A percentile compares a stretch with the other conserved stretches of the same genome.
Evolutionary conservation across 2,797 vertebrate species (phyloP).

Genomic region (Malacoctenus gilli): DNA sequence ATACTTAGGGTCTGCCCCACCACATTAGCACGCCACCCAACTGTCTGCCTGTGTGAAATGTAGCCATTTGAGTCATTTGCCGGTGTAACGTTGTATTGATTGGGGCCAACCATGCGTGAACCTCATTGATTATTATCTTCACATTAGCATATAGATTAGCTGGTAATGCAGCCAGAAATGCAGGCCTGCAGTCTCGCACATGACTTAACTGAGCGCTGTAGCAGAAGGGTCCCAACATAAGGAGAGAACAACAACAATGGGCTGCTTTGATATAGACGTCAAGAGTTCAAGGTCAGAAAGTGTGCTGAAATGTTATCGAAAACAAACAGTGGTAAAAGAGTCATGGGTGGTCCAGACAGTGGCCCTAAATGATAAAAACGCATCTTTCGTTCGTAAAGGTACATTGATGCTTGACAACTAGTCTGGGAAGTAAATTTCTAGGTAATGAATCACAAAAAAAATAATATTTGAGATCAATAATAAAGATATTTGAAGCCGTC

Average conservation of each 20-base stretch:
- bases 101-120: slow-evolving; percentile 74
- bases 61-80: slow-evolving; percentile 69
- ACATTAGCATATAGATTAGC: slow-evolving; percentile 89
- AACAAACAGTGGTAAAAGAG: background rate
- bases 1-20: slow-evolving; percentile 64
- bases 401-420: too few species aligned
- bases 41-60: slow-evolving; percentile 71
- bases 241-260: background rate
- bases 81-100: slow-evolving; percentile 79
- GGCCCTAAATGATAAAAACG: slow-evolving; percentile 30
- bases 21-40: slow-evolving; percentile 65
- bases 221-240: slow-evolving; percentile 2
- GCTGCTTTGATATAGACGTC: slow-evolving; percentile 38
- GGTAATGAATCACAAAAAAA: too few species aligned
- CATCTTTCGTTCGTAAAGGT: slow-evolving; percentile 13
- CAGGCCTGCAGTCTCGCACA: slow-evolving; percentile 41
- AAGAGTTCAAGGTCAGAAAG: slow-evolving; percentile 23
- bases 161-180: slow-evolving; percentile 58
- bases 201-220: slow-evolving; percentile 38
- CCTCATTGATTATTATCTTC: slow-evolving; percentile 84
- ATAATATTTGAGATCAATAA: too few species aligned
- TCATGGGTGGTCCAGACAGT: slow-evolving; percentile 7
- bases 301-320: background rate
- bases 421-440: too few species aligned
- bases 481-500: too few species aligned